These are phyloP conservation scores for Hemicentrotus pulcherrimus DNA, from an alignment of 35 echinoderm and acorn worm genomes.

Conservation along the genomic window DNA sequence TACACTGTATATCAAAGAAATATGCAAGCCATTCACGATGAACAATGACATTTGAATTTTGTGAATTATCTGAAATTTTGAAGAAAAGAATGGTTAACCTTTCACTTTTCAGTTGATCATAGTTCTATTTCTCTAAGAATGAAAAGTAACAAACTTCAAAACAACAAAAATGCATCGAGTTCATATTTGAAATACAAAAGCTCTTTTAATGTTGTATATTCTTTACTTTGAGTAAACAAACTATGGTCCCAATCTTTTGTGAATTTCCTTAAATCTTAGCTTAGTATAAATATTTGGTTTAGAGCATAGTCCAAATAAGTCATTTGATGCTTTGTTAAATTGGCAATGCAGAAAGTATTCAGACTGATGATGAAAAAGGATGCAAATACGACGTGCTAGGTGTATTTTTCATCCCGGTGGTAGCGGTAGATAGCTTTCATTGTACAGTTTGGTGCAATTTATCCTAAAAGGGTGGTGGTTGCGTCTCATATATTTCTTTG, in stretches of 20 bases:
- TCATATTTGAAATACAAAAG: not conserved
- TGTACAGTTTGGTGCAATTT: conserved; percentile 26
- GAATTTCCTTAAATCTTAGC: not conserved
- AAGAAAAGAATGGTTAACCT: not conserved
- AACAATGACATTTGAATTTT: not conserved
- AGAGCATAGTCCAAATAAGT: not conserved
- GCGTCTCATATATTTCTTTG: not conserved
- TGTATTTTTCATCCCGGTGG: not conserved
- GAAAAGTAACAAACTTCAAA: too few relatives aligned
- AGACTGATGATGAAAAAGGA: not conserved
- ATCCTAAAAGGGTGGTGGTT: conserved; percentile 33
- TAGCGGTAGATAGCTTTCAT: not conserved
- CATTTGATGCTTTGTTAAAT: not conserved
- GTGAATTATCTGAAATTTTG: not conserved
- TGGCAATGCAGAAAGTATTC: conserved; percentile 1
- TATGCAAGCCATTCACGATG: not conserved
- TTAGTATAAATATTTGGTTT: not conserved
- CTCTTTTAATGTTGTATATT: not conserved
- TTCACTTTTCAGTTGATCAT: too few relatives aligned
- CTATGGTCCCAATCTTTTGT: not conserved
- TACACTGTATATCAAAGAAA: conserved; percentile 21
- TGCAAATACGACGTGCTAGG: not conserved
- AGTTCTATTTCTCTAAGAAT: too few relatives aligned
- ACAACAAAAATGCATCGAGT: not conserved
- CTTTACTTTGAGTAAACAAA: not conserved